Percentiles rank a stretch among this genome's conserved stretches.
phyloP scores from a whole-genome alignment of 2,888 invertebrate species.

The Brenthis daphne region DNA sequence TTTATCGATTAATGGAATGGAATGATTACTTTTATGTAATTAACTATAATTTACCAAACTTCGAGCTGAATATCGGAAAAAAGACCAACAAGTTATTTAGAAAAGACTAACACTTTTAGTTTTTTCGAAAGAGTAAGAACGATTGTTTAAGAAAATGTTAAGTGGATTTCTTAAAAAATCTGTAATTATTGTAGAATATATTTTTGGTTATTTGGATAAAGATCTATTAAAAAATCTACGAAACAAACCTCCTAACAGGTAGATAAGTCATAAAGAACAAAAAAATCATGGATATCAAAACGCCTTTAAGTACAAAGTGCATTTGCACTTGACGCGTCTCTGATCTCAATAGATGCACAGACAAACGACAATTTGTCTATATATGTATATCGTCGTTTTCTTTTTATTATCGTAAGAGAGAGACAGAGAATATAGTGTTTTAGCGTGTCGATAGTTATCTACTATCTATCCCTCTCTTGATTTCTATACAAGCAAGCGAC shows the following conservation, averaged over 20 bases:
- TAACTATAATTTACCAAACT: no score
- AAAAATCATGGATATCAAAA: conserved; percentile 24
- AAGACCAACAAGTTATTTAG: no score
- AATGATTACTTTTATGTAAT: no score
- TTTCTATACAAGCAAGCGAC: neutral
- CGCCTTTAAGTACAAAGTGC: conserved; percentile 26
- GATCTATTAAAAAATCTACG: no score
- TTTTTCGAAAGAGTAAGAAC: no score
- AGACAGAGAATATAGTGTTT: neutral
- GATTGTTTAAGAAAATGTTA: no score
- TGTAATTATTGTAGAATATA: no score
- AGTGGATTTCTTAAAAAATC: no score
- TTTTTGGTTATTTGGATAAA: no score
- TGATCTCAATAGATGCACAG: conserved; percentile 39
- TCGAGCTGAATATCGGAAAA: no score
- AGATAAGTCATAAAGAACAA: conserved; percentile 16
- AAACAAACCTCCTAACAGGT: neutral
- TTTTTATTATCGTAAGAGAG: neutral
- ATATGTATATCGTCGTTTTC: conserved; percentile 4
- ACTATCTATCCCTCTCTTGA: conserved; percentile 18
- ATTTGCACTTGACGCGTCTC: conserved; percentile 32
- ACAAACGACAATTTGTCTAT: conserved; percentile 43
- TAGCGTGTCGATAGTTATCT: neutral
- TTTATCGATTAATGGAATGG: no score
- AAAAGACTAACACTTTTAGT: no score